Base-by-base conservation (phyloP, 2,797 vertebrate species). In the Urocyon cinereoargenteus region DNA sequence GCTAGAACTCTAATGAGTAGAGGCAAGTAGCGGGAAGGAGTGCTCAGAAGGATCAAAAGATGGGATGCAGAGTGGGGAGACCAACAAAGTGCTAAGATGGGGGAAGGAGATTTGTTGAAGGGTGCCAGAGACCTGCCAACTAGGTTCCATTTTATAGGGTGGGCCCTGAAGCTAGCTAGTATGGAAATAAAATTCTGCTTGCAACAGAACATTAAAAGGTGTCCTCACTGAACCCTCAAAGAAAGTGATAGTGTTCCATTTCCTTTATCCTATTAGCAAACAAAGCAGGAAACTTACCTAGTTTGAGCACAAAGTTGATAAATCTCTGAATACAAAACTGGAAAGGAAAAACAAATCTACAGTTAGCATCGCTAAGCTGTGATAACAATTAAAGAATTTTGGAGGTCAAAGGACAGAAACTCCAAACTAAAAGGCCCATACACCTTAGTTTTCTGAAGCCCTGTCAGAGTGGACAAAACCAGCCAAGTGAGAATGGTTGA, bases 281-380 rank as follows among this genome's bases (percentile, higher is more conserved):
- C 28, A 59, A 82, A 64, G 93, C 36, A 61, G 82, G 51, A 78
- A 78, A 82, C 99, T 99, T 98, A 99, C 99, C 99, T 5, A 97
- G 95, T 96, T 99, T 99, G 28, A 97, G 97, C 77, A 99, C 99
- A 86, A 98, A 99, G 68, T 89, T 96, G 96, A 99, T 96, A 94
- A 99, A 98, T 49, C 99, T 99, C 96, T 99, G 99, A 82, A 98
- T 93, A 97, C 98, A 98, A 98, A 99, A 99, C 99, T 99, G 98
- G 31, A 96, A 93, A 98, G 73, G 49, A 95, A 95, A 96, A 34
- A 45, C 16, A 79, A 95, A 94, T 88, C 28, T 51, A 22, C 1
- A 78, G 77, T 97, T 61, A 98, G 66, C 64, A 82, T 61, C 77
- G 34, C 24, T 55, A 8, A 94, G 51, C 18, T 2, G 19, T 68